Base-by-base conservation (phyloP, 2,113 vertebrate genomes). In the Zosterops borbonicus region DNA sequence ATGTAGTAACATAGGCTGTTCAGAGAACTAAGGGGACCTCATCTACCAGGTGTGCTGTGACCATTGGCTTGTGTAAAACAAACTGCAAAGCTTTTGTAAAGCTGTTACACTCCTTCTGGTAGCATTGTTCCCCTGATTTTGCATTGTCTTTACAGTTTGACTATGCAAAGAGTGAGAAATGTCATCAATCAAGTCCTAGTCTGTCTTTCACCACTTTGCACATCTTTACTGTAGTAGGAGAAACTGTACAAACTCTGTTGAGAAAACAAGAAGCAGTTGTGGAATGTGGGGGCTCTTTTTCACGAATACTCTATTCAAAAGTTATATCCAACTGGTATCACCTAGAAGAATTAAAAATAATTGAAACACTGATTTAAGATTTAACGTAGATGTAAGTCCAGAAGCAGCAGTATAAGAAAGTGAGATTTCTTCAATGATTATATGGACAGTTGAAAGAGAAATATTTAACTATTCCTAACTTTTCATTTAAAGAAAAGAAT, bases 131-230 rank as follows among this genome's bases (percentile, higher is more conserved):
- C 28, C 25, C 47, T 47, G 44, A 78, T 67, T 35, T 81, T 59
- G 46, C 1, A 0, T 56, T 78, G 17, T 24, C 24, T 75, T 94
- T 49, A 24, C 29, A 47, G 14, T 47, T 41, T 59, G 27, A 39
- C 18, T 21, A 41, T 39, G 12, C 14, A 82, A 92, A 63, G 65
- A 74, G 16, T 1, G 33, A 16, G 7, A 83, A 93, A 77, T 0
- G 1, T 3, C 14, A 60, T n/a, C 37, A 50, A 1, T 25, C 4
- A 0, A 18, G 14, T 78, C 25, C 33, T 23, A 63, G 31, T 37
- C 22, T 76, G 85, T 79, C 27, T 89, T 84, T 28, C 17, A 81
- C 5, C 6, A 17, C 4, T 13, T 11, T 41, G 18, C 22, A 28
- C 11, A 42, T 22, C n/a, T 73, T 53, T 39, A 28, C 37, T 56